phyloP scores from a whole-genome alignment of 2,113 vertebrate species.

The Lichenostomus cassidix region DNA sequence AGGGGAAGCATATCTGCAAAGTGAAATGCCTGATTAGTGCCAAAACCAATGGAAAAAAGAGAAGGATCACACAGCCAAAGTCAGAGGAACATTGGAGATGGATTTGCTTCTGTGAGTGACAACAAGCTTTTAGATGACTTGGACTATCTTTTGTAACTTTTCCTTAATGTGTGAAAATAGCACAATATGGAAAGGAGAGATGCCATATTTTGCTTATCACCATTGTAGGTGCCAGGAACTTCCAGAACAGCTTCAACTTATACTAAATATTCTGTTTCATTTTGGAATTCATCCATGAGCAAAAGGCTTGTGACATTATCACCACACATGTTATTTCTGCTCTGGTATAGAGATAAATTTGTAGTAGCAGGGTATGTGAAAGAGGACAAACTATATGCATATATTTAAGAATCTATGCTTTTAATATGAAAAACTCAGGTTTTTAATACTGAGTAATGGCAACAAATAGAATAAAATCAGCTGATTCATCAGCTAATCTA shows the following conservation, averaged over 20 bases:
- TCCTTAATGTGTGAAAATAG: constrained; percentile 30
- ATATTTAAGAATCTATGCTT: not conserved
- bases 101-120: not conserved
- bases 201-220: constrained; percentile 41
- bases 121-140: constrained; percentile 3
- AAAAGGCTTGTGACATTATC: constrained; percentile 23
- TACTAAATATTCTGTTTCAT: constrained; percentile 17
- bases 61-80: not conserved
- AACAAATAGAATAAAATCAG: not conserved
- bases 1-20: not conserved
- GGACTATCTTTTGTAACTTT: constrained; percentile 21
- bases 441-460: not conserved
- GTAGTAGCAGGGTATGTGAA: not conserved
- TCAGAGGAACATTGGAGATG: not conserved
- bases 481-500: not conserved
- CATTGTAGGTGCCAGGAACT: constrained; percentile 4
- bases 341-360: not conserved
- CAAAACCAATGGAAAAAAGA: not conserved
- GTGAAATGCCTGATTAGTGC: not conserved
- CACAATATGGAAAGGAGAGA: constrained; percentile 23
- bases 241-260: constrained; percentile 31
- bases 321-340: not conserved
- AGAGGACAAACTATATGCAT: not conserved
- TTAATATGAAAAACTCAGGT: not conserved
- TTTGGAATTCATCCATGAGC: constrained; percentile 26